A percentile compares a stretch with the other conserved stretches of the same genome.
Evolutionary conservation across 2,888 invertebrate genomes (phyloP).

Genomic region (Margaritifera margaritifera): DNA sequence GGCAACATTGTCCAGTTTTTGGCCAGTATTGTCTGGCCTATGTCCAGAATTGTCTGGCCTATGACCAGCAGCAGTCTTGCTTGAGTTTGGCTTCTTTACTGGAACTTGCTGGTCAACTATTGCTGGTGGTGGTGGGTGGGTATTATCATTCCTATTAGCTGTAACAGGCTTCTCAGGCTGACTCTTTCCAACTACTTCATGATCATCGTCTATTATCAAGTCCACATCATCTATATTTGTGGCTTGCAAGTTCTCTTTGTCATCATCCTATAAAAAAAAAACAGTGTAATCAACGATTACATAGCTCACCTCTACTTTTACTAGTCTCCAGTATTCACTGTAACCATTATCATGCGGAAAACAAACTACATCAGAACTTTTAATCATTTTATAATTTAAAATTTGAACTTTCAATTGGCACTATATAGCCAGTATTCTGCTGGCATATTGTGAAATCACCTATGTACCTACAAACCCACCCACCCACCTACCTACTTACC

Average conservation of each 20-base stretch:
- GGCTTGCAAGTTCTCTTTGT: constrained; percentile 57
- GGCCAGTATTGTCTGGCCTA: neutral
- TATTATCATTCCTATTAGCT: constrained; percentile 1
- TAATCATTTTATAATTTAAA: too few species aligned
- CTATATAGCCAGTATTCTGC: too few species aligned
- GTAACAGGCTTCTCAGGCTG: neutral
- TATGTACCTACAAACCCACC: too few species aligned
- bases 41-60: neutral
- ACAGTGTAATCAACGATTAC: neutral
- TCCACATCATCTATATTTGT: constrained; percentile 69
- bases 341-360: too few species aligned
- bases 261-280: constrained; percentile 40
- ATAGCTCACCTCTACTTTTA: too few species aligned
- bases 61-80: neutral
- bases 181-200: neutral
- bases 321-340: too few species aligned
- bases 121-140: neutral
- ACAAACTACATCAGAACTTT: too few species aligned
- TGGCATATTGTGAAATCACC: too few species aligned
- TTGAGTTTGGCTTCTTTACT: neutral
- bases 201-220: constrained; percentile 62
- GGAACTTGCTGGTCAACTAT: neutral
- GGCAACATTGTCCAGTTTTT: constrained; percentile 3
- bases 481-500: too few species aligned
- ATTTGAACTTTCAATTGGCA: too few species aligned